Conservation (phyloP, 2,113 vertebrate species). For the Podocnemis expansa region DNA sequence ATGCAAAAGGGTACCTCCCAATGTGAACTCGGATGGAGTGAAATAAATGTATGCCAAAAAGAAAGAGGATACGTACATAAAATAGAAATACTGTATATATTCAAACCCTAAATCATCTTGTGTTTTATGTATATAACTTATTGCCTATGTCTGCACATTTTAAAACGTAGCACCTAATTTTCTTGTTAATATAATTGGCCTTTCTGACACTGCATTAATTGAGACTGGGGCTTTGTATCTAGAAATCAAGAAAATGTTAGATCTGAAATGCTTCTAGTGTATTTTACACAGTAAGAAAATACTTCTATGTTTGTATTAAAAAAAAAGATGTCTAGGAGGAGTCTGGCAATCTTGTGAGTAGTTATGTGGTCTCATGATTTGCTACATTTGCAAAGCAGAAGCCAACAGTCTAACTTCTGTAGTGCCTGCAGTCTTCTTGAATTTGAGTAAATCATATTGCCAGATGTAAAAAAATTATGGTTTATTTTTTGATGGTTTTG, state of each 20-base stretch:
- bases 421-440: neutral
- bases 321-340: neutral
- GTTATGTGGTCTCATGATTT: neutral
- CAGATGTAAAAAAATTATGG: neutral
- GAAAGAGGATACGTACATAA: neutral
- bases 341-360: neutral
- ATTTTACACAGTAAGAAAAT: neutral
- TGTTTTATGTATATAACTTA: neutral
- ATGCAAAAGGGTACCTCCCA: neutral
- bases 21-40: neutral
- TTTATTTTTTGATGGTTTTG: neutral
- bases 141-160: neutral
- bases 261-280: neutral
- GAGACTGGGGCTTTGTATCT: neutral
- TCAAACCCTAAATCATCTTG: neutral
- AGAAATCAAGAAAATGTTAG: neutral
- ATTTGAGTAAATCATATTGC: neutral
- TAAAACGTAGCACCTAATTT: neutral
- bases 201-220: neutral
- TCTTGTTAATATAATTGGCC: neutral
- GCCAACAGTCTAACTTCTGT: neutral
- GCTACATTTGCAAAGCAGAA: neutral
- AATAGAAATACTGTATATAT: neutral
- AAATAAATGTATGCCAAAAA: neutral
- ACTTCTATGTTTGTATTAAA: neutral